phyloP scores from a whole-genome alignment of 2,888 invertebrate species.

The Drosophila anomalata region DNA sequence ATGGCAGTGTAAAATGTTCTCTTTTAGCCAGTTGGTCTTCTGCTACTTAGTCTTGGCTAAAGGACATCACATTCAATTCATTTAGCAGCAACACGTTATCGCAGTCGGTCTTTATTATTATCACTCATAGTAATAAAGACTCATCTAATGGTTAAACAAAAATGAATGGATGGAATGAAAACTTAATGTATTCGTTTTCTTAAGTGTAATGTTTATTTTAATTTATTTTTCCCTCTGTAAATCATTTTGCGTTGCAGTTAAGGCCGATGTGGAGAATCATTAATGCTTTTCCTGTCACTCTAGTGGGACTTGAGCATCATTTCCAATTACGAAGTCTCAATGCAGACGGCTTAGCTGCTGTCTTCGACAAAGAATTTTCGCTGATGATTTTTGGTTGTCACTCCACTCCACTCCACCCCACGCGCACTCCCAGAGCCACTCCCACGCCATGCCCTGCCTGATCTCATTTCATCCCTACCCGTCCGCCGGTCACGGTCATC shows the following conservation, averaged over 20 bases:
- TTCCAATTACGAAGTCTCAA: conserved; percentile 62
- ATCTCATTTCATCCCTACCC: conserved; percentile 10
- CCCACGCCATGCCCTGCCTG: not conserved
- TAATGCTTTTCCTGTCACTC: conserved; percentile 63
- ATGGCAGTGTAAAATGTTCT: conserved; percentile 43
- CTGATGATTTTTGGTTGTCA: conserved; percentile 63
- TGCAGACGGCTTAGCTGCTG: conserved; percentile 41
- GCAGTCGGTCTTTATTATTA: conserved; percentile 47
- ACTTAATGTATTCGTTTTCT: not conserved
- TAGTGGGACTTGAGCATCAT: conserved; percentile 68
- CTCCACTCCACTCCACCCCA: not conserved
- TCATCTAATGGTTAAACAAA: conserved; percentile 2
- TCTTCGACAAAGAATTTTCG: conserved; percentile 48
- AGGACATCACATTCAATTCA: conserved; percentile 73
- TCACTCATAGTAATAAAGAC: conserved; percentile 1
- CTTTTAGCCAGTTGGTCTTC: conserved; percentile 20
- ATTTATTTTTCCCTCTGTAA: conserved; percentile 16
- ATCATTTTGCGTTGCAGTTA: conserved; percentile 25
- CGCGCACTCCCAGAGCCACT: not conserved
- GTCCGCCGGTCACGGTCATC: conserved; percentile 50
- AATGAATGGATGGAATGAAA: not conserved
- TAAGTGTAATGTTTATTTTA: not conserved
- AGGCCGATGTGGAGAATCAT: conserved; percentile 40
- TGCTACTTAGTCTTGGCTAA: conserved; percentile 64
- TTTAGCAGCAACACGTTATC: conserved; percentile 65